Conservation (phyloP, 2,888 invertebrate species). For the Cryptops parisi region DNA sequence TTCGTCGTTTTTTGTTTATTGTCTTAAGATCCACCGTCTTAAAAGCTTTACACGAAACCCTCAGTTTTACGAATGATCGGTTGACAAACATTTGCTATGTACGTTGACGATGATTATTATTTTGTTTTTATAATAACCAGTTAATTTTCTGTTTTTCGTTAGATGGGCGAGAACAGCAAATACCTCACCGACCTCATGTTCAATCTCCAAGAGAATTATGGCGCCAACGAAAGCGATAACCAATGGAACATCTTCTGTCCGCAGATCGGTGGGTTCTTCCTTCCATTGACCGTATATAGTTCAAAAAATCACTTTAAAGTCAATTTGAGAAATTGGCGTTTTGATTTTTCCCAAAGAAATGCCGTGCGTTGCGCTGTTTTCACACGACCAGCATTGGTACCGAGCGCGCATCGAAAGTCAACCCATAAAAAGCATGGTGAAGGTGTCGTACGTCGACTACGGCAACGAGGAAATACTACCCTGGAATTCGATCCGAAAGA, state of each 20-base stretch:
- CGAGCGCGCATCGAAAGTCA: conserved; percentile 44
- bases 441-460: conserved; percentile 47
- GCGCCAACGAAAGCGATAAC: neutral
- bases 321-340: too few species aligned
- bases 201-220: neutral
- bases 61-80: too few species aligned
- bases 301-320: too few species aligned
- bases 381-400: conserved; percentile 50
- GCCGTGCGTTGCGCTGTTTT: conserved; percentile 48
- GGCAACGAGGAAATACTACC: conserved; percentile 40
- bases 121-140: too few species aligned
- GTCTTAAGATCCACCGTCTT: too few species aligned
- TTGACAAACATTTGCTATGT: too few species aligned
- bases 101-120: too few species aligned
- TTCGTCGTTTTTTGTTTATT: too few species aligned
- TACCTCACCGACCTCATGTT: neutral
- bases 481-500: conserved; percentile 38
- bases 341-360: conserved; percentile 39
- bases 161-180: neutral
- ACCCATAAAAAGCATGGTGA: conserved; percentile 36
- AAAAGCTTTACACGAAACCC: too few species aligned
- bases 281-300: too few species aligned
- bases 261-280: neutral
- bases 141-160: too few species aligned
- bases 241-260: neutral